phyloP scores from a whole-genome alignment of 2,888 invertebrate genomes.

The Dione juno region DNA sequence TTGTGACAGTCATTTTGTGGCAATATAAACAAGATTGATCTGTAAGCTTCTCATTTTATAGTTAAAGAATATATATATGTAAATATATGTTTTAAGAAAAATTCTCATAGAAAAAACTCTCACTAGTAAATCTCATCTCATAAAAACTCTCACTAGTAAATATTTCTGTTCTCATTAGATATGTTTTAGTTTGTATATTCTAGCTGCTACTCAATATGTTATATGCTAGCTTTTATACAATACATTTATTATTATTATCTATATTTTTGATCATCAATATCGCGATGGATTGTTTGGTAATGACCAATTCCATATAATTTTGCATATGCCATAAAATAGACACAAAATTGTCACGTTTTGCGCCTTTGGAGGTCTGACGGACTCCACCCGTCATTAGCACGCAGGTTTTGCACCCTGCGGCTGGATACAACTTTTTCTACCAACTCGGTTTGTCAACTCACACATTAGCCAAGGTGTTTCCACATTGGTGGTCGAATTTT shows the following conservation, averaged over 20 bases:
- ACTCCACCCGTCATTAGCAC: slow-evolving; percentile 64
- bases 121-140: too few relatives aligned
- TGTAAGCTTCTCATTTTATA: slow-evolving; percentile 50
- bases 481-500: slow-evolving; percentile 74
- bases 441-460: slow-evolving; percentile 74
- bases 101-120: slow-evolving; percentile 10
- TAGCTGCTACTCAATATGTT: background rate
- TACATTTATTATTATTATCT: too few relatives aligned
- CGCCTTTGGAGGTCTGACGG: slow-evolving; percentile 72
- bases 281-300: background rate
- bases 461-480: slow-evolving; percentile 81
- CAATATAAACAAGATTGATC: slow-evolving; percentile 64
- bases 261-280: background rate
- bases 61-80: slow-evolving; percentile 33
- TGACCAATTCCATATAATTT: background rate
- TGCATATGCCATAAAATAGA: slow-evolving; percentile 16
- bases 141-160: too few relatives aligned
- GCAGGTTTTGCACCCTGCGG: slow-evolving; percentile 65
- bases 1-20: slow-evolving; percentile 61
- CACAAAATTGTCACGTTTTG: slow-evolving; percentile 52
- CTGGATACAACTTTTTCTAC: slow-evolving; percentile 63
- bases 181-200: background rate
- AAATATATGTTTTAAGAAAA: slow-evolving; percentile 40
- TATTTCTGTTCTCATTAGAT: slow-evolving; percentile 3
- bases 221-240: too few relatives aligned